Base-by-base conservation (phyloP, 2,888 invertebrate species). In the Diplolepis rosae region DNA sequence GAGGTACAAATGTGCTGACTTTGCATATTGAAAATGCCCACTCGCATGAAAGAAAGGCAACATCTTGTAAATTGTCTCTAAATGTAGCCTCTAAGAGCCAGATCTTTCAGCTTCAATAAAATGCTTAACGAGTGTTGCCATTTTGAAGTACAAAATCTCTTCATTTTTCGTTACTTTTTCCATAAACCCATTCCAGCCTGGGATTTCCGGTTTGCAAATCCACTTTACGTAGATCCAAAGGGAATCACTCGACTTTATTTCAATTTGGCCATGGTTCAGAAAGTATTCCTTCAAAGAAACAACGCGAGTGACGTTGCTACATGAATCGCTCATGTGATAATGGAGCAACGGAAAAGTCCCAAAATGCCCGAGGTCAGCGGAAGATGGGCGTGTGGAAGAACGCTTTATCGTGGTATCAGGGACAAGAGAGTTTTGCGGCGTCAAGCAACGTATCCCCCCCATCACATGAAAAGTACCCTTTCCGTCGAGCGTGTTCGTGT, bases 101-200 rank as follows among this genome's bases (percentile, higher is more conserved):
- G n/a, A n/a, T n/a, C n/a, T n/a, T n/a, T n/a, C n/a, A n/a, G n/a
- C n/a, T n/a, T n/a, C n/a, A n/a, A n/a, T n/a, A n/a, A n/a, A n/a
- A n/a, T n/a, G n/a, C n/a, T n/a, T n/a, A n/a, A n/a, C n/a, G n/a
- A n/a, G n/a, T n/a, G n/a, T n/a, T n/a, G n/a, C n/a, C n/a, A n/a
- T n/a, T n/a, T n/a, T 77, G 77, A 42, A 71, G 75, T 22, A 77
- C 61, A 61, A 56, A 74, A 73, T 79, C 54, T 70, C 67, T 67
- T 66, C 74, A 68, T 74, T n/a, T 1, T 1, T 15, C 75, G 82
- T 84, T 24, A 82, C 73, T 48, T 79, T 78, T 76, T 84, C 71
- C 82, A 85, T 75, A 80, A 80, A 87, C 15, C 85, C 85, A 76
- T 85, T 84, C 84, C 84, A 87, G 15, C 85, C 84, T 69, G 84